These are phyloP conservation scores for Doris montereyensis DNA, from an alignment of 2,888 invertebrate genomes.

Conservation along the genomic window DNA sequence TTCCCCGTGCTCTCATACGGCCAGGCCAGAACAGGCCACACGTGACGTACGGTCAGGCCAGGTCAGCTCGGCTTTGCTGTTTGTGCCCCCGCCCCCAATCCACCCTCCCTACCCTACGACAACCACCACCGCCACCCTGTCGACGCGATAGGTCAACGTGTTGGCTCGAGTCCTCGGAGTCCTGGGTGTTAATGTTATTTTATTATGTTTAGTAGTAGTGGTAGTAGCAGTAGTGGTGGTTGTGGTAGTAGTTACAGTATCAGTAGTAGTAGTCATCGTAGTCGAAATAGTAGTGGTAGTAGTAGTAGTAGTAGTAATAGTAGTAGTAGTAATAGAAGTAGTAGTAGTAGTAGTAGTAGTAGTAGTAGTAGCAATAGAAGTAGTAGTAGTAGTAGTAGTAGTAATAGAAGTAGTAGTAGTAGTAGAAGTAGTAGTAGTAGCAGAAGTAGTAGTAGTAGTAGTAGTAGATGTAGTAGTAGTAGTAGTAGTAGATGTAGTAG, in stretches of 20 bases:
- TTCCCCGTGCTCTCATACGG: too few relatives aligned
- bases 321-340: constrained; percentile 14
- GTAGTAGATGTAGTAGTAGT: background rate
- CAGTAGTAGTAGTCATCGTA: constrained; percentile 6
- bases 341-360: constrained; percentile 18
- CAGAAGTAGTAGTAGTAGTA: background rate
- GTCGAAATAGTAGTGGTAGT: constrained; percentile 10
- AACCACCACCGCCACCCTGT: too few relatives aligned
- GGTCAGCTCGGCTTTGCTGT: too few relatives aligned
- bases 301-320: constrained; percentile 64
- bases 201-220: constrained; percentile 20
- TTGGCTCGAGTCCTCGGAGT: too few relatives aligned
- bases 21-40: too few relatives aligned
- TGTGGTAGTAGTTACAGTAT: background rate
- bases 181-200: too few relatives aligned
- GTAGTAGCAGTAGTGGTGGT: constrained; percentile 20
- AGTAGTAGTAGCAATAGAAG: background rate
- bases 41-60: too few relatives aligned
- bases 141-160: too few relatives aligned
- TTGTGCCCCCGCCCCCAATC: too few relatives aligned
- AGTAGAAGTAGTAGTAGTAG: background rate
- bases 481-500: background rate
- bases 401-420: background rate
- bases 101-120: too few relatives aligned
- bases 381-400: background rate